A percentile compares a stretch with the other conserved stretches of the same genome.
phyloP scores from a whole-genome alignment of 2,797 vertebrate genomes.

The Cottoperca gobio region DNA sequence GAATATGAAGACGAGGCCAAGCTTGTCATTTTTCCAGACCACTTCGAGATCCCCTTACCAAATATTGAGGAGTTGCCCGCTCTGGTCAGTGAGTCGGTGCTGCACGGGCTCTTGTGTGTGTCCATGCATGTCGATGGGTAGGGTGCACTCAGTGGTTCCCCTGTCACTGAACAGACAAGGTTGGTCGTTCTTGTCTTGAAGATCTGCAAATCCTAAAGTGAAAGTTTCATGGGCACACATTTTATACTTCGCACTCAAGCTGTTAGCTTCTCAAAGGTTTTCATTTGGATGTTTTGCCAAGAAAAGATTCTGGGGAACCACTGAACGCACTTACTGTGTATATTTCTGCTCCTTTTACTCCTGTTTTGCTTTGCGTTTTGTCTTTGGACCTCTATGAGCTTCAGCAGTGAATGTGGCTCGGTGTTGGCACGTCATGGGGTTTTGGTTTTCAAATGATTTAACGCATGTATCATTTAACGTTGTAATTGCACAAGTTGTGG shows the following conservation, averaged over 20 bases:
- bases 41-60: conserved; percentile 98
- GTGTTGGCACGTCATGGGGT: conserved; percentile 10
- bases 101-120: conserved; percentile 63
- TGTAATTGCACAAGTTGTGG: neutral
- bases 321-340: conserved; percentile 25
- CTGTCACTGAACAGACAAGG: neutral
- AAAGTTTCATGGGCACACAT: neutral
- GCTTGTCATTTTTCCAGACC: conserved; percentile 99
- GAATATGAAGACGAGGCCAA: conserved; percentile 99
- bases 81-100: conserved; percentile 92
- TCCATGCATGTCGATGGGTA: conserved; percentile 69
- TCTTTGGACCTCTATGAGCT: conserved; percentile 5
- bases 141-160: conserved; percentile 53
- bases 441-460: neutral
- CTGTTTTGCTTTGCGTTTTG: neutral
- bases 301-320: conserved; percentile 46
- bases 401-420: neutral
- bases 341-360: neutral
- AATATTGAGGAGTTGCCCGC: conserved; percentile 99
- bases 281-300: neutral
- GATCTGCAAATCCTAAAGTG: neutral
- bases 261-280: neutral
- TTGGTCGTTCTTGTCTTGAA: neutral
- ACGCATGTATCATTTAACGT: conserved; percentile 11
- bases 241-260: neutral